phyloP scores from a whole-genome alignment of 2,888 invertebrate genomes.

The Tachina grossa region DNA sequence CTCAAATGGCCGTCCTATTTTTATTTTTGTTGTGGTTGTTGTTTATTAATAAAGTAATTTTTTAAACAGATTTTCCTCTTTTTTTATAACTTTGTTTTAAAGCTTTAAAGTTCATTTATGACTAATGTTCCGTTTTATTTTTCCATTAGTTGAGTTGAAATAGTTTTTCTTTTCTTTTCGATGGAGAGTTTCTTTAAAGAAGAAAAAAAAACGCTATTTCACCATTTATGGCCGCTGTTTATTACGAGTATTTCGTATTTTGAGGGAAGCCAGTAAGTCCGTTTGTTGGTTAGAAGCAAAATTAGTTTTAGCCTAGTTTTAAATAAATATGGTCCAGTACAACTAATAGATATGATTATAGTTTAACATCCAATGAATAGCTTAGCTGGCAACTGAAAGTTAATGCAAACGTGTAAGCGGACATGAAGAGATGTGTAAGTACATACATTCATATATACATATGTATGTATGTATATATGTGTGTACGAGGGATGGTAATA shows the following conservation, averaged over 20 bases:
- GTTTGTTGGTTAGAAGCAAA: neutral
- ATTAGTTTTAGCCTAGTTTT: slow-evolving; percentile 54
- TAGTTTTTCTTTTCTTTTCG: neutral
- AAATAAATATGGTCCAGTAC: slow-evolving; percentile 46
- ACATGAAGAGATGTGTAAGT: neutral
- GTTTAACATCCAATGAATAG: slow-evolving; percentile 19
- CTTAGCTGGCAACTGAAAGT: neutral
- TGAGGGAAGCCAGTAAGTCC: slow-evolving; percentile 2
- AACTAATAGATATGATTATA: slow-evolving; percentile 45
- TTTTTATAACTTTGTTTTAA: neutral
- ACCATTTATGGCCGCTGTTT: neutral
- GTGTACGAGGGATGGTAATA: too few relatives aligned
- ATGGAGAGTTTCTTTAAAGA: neutral
- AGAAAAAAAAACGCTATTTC: slow-evolving; percentile 2
- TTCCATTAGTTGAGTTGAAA: slow-evolving; percentile 39
- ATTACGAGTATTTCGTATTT: neutral
- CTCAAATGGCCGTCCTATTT: neutral
- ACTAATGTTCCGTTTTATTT: slow-evolving; percentile 33
- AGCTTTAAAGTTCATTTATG: slow-evolving; percentile 18
- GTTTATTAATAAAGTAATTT: slow-evolving; percentile 29
- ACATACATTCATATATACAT: too few relatives aligned
- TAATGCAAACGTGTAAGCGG: neutral
- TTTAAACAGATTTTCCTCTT: neutral
- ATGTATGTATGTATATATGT: too few relatives aligned
- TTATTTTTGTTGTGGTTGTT: neutral